Percentiles rank a stretch among this genome's conserved stretches.
Evolutionary conservation across 2,113 vertebrate genomes (phyloP).

Genomic region (Neodon shergylaensis): DNA sequence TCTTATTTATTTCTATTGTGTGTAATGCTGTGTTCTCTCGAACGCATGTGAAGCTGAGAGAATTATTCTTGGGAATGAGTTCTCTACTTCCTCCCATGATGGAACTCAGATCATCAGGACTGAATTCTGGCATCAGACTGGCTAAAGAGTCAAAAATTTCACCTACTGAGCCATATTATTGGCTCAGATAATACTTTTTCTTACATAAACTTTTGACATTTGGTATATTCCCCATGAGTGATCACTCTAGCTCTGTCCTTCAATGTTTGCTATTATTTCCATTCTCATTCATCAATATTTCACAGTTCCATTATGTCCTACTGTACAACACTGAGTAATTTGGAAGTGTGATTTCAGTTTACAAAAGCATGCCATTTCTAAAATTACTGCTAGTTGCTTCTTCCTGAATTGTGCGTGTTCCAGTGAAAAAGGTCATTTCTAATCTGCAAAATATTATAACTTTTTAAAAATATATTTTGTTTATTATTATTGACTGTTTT

Average conservation of each 20-base stretch:
- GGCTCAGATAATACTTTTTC: background rate
- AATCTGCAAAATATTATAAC: background rate
- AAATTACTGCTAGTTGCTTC: background rate
- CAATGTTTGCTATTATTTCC: background rate
- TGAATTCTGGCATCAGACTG: background rate
- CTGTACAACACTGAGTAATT: background rate
- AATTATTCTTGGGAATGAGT: background rate
- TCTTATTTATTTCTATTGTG: background rate
- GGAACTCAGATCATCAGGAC: background rate
- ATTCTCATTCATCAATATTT: background rate
- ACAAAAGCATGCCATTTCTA: background rate
- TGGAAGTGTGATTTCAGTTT: background rate
- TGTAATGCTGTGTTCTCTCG: background rate
- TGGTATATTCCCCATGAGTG: background rate
- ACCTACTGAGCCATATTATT: background rate
- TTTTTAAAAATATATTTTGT: background rate
- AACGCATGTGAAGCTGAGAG: background rate
- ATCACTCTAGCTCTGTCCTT: background rate
- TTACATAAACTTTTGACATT: background rate
- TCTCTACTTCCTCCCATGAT: background rate
- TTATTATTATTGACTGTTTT: background rate
- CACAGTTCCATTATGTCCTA: background rate
- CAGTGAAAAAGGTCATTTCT: background rate
- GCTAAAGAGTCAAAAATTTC: background rate
- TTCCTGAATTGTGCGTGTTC: background rate